Evolutionary conservation across 2,888 invertebrate species (phyloP), one percentile per base, ranked within the genome.

Genomic region (Bombylius discolor): DNA sequence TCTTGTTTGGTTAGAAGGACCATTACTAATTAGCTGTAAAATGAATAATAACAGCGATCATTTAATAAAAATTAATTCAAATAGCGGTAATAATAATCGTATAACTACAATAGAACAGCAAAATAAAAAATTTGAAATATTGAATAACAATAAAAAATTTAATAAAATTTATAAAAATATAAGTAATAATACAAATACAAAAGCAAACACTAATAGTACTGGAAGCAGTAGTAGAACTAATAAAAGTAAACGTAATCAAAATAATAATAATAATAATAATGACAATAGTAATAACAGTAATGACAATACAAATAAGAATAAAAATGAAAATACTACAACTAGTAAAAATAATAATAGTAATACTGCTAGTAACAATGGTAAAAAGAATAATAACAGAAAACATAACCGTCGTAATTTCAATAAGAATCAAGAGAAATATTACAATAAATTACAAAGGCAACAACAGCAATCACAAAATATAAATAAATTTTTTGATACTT

Each of bases 1-100:
- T 1, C 61, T 72, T 0, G 66, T 73, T 36, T 72, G 72, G 70
- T 64, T 72, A 23, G 71, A 72, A 59, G 65, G 68, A 48, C 66
- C 66, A 13, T 69, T 70, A 53, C 60, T 71, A 23, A 68, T 68
- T 34, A 68, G 67, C 58, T 70, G 71, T 60, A 67, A 65, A 59
- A 63, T 66, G 48, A 52, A 52, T 45, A 55, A 49, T 9, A 56
- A 47, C 8, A 50, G 55, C 8, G 51, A 55, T 42, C 55, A 55
- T 33, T 33, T 55, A 47, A 51, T 55, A 5, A 55, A 55, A 47
- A 55, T 55, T 5, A 55, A 55, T 34, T 36, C 34, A 36, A 42
- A 23, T 42, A 44, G 49, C 8, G 53, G 42, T 52, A 53, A 45
- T 42, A 59, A 56, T 32, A 52, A 54, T 23, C 32, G 47, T 32